These are phyloP conservation scores for Emydura subglobosa DNA, from an alignment of 2,113 vertebrate genomes.

Conservation along the genomic window DNA sequence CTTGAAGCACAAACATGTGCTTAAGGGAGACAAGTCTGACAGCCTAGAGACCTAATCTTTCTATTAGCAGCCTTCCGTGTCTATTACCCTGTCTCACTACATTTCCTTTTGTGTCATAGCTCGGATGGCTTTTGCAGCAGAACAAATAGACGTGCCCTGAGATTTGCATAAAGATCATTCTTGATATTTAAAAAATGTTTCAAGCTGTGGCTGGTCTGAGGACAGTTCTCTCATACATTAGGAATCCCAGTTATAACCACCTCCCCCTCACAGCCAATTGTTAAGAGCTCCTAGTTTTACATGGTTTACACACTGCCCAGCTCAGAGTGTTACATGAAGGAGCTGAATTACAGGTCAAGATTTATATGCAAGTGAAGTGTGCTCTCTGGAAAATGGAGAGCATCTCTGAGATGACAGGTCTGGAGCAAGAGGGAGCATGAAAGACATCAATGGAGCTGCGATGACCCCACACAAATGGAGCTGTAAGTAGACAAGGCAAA, in stretches of 20 bases:
- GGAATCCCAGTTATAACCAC: slow-evolving; percentile 55
- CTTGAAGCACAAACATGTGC: slow-evolving; percentile 78
- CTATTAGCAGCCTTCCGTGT: slow-evolving; percentile 77
- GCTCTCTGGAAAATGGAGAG: not conserved
- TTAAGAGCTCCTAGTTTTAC: slow-evolving; percentile 29
- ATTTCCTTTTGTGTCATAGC: slow-evolving; percentile 78
- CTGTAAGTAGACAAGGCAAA: not conserved
- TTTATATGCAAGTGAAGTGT: not conserved
- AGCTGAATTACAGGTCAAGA: not conserved
- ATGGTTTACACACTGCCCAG: slow-evolving; percentile 42
- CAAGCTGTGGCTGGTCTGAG: slow-evolving; percentile 67
- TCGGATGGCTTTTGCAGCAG: slow-evolving; percentile 67
- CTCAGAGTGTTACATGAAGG: slow-evolving; percentile 20
- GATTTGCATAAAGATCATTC: slow-evolving; percentile 74
- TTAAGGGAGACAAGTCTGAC: slow-evolving; percentile 78
- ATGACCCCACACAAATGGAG: not conserved
- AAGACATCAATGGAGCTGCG: not conserved
- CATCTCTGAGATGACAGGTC: not conserved
- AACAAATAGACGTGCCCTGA: slow-evolving; percentile 65
- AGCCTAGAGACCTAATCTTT: slow-evolving; percentile 75
- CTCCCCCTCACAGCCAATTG: slow-evolving; percentile 35
- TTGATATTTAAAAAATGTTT: slow-evolving; percentile 70
- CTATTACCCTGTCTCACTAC: slow-evolving; percentile 82
- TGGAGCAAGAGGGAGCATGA: not conserved
- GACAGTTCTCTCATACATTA: slow-evolving; percentile 54